Percentiles rank a stretch among this genome's conserved stretches.
Evolutionary conservation across 2,888 invertebrate genomes (phyloP).

Genomic region (Tenthredo scrophulariae): DNA sequence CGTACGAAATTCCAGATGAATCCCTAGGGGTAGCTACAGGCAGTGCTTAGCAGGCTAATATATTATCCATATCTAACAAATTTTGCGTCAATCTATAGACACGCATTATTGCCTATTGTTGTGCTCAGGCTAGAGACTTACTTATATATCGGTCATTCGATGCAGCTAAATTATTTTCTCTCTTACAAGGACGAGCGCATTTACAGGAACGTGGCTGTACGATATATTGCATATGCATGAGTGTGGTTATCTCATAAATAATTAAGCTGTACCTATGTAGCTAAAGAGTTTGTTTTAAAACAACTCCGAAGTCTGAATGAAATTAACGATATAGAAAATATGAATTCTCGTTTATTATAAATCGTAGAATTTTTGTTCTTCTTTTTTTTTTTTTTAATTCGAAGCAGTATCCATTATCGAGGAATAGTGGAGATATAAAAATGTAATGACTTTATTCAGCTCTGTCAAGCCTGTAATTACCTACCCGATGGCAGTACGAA

Average conservation of each 20-base stretch:
- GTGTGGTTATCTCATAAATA: background rate
- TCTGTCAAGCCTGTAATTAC: conserved; percentile 76
- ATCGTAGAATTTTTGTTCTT: background rate
- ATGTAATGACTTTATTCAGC: conserved; percentile 76
- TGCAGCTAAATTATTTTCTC: conserved; percentile 2
- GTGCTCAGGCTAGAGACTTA: background rate
- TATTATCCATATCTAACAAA: conserved; percentile 45
- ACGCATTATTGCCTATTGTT: conserved; percentile 16
- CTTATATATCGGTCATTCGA: background rate
- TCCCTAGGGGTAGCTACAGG: conserved; percentile 66
- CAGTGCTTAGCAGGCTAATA: conserved; percentile 73
- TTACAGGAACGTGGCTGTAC: background rate
- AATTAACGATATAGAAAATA: background rate
- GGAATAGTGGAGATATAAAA: conserved; percentile 63
- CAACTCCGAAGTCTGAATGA: conserved; percentile 11
- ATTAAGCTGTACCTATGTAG: background rate
- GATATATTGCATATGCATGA: background rate
- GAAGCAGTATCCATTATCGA: background rate
- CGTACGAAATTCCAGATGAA: conserved; percentile 66
- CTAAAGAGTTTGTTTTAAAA: conserved; percentile 39
- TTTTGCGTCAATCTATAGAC: conserved; percentile 12
- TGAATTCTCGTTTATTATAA: background rate
- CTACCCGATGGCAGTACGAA: conserved; percentile 68
- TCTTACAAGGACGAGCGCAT: conserved; percentile 5
- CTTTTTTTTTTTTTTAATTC: background rate